Conservation (phyloP, 1,140 invertebrate genomes). For the Eumaeus atala region DNA sequence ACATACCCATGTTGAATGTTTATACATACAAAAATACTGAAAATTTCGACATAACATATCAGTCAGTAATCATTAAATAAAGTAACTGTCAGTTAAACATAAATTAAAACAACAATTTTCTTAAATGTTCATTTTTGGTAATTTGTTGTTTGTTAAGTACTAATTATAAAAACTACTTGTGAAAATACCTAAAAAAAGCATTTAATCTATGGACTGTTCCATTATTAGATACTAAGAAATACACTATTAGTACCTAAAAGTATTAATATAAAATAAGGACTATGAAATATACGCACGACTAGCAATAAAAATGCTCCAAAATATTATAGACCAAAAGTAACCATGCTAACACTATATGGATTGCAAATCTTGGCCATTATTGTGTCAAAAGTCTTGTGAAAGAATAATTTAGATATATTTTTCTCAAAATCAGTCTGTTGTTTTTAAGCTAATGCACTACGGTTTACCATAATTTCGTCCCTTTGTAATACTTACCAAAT, state of each 20-base stretch:
- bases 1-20: no score
- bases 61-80: no score
- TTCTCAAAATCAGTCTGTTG: constrained; percentile 17
- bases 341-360: constrained; percentile 2
- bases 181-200: constrained; percentile 31
- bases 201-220: constrained; percentile 23
- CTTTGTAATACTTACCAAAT: constrained; percentile 10
- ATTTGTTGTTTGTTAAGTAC: constrained; percentile 60
- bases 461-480: constrained; percentile 10
- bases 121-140: constrained; percentile 59
- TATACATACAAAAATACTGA: no score
- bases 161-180: constrained; percentile 55
- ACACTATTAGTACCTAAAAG: constrained; percentile 27
- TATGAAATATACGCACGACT: constrained; percentile 49
- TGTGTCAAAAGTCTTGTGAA: constrained; percentile 8
- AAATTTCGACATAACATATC: no score
- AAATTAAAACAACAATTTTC: constrained; percentile 54
- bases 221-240: constrained; percentile 17
- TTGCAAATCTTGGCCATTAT: constrained; percentile 2
- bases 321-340: constrained; percentile 12
- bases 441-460: constrained; percentile 17
- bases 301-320: constrained; percentile 34
- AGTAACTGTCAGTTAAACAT: neutral
- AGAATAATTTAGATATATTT: constrained; percentile 9
- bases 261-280: constrained; percentile 25